Conservation (phyloP, 2,797 vertebrate species). For the Spatula versicolor region DNA sequence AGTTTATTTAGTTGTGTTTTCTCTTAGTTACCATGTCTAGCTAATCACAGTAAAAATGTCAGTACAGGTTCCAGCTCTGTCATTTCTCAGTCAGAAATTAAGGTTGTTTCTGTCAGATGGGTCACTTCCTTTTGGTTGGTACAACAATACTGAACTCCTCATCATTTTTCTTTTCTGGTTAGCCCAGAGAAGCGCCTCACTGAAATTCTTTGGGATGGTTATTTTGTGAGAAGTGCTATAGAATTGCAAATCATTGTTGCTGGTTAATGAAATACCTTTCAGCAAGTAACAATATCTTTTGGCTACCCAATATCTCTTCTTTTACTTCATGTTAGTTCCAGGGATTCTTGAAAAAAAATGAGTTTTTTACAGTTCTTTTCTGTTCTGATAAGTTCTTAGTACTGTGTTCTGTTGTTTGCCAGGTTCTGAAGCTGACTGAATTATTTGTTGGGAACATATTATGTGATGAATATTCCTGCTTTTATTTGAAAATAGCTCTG, state of each 20-base stretch:
- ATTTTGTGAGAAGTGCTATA: slow-evolving; percentile 6
- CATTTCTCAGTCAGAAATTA: slow-evolving; percentile 39
- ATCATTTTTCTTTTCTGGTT: slow-evolving; percentile 15
- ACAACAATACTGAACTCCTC: not conserved
- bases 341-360: not conserved
- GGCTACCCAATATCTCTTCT: not conserved
- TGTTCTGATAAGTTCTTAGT: slow-evolving; percentile 3
- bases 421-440: slow-evolving; percentile 26
- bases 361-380: not conserved
- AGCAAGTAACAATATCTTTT: slow-evolving; percentile 28
- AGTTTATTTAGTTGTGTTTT: not conserved
- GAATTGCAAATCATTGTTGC: slow-evolving; percentile 40
- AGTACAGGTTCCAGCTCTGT: not conserved
- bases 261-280: slow-evolving; percentile 46
- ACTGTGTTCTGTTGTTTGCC: not conserved
- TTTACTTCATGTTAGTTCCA: not conserved
- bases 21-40: not conserved
- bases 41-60: not conserved
- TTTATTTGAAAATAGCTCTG: slow-evolving; percentile 32
- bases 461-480: not conserved
- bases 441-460: slow-evolving; percentile 37
- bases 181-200: not conserved
- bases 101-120: slow-evolving; percentile 24
- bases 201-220: slow-evolving; percentile 6
- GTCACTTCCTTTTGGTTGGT: slow-evolving; percentile 12